phyloP scores from a whole-genome alignment of 2,888 invertebrate genomes.

The Aleiodes leptofemur region DNA sequence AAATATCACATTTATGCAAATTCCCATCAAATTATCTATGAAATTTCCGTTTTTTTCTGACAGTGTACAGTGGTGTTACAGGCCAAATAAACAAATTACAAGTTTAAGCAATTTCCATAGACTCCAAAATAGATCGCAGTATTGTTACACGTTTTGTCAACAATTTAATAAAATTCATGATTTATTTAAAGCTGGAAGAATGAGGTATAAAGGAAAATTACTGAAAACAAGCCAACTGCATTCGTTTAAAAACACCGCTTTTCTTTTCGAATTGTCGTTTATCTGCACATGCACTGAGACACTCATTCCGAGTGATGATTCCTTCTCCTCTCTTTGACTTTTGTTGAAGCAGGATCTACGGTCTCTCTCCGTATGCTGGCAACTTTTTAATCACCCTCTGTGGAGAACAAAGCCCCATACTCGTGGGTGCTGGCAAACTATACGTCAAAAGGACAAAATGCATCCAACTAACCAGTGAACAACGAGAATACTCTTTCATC shows the following conservation, averaged over 20 bases:
- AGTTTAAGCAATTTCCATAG: too few relatives aligned
- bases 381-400: conserved; percentile 68
- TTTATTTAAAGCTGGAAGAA: neutral
- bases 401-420: conserved; percentile 58
- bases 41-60: too few relatives aligned
- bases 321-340: neutral
- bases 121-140: too few relatives aligned
- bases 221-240: neutral
- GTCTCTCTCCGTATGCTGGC: neutral
- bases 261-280: neutral
- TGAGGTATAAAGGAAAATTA: conserved; percentile 8
- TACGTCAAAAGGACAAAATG: conserved; percentile 21
- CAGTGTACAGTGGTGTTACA: too few relatives aligned
- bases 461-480: conserved; percentile 14
- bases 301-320: too few relatives aligned
- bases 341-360: too few relatives aligned
- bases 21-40: too few relatives aligned
- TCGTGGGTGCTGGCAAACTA: conserved; percentile 56
- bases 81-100: too few relatives aligned
- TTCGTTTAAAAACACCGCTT: neutral
- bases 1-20: too few relatives aligned
- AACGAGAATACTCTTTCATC: conserved; percentile 28
- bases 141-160: neutral
- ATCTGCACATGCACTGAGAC: too few relatives aligned
- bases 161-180: neutral